A percentile compares a stretch with the other conserved stretches of the same genome.
phyloP scores from a whole-genome alignment of 92 coral and sea anemone genomes.

The Epizoanthus ramosus region DNA sequence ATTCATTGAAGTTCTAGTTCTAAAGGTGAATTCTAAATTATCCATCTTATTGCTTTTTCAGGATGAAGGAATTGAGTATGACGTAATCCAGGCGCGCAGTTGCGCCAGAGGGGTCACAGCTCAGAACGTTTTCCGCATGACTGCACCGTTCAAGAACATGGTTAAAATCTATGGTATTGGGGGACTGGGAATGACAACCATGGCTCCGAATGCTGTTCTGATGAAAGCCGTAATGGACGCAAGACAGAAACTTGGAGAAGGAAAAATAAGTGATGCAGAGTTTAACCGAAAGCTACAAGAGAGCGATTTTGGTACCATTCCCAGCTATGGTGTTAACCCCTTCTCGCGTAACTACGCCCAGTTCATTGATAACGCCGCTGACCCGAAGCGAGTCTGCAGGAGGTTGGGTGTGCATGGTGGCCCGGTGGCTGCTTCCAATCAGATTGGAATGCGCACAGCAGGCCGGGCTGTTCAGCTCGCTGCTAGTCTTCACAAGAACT shows the following conservation, averaged over 20 bases:
- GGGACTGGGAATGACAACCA: slow-evolving; percentile 38
- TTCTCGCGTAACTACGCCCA: slow-evolving; percentile 39
- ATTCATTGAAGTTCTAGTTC: too few species aligned
- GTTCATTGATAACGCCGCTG: slow-evolving; percentile 29
- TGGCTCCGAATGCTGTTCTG: slow-evolving; percentile 36
- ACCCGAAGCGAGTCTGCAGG: slow-evolving; percentile 25
- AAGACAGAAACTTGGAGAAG: slow-evolving; percentile 4
- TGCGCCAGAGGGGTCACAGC: slow-evolving; percentile 37
- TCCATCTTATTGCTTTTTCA: neutral
- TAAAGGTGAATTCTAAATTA: too few species aligned
- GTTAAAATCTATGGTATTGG: slow-evolving; percentile 32
- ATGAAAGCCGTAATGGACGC: slow-evolving; percentile 36
- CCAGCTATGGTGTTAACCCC: slow-evolving; percentile 20
- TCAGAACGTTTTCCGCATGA: slow-evolving; percentile 31
- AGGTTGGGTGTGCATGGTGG: slow-evolving; percentile 5
- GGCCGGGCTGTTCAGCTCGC: slow-evolving; percentile 27
- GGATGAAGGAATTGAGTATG: slow-evolving; percentile 32
- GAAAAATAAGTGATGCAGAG: slow-evolving; percentile 22
- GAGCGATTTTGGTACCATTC: slow-evolving; percentile 24
- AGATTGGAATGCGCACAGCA: slow-evolving; percentile 24
- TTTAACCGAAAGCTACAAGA: slow-evolving; percentile 18
- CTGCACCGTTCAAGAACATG: slow-evolving; percentile 30
- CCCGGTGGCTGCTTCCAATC: neutral
- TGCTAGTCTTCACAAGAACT: slow-evolving; percentile 17
- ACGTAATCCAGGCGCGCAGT: slow-evolving; percentile 23